These are phyloP conservation scores for Eremophila alpestris DNA, from an alignment of 2,797 vertebrate species.

Conservation along the genomic window DNA sequence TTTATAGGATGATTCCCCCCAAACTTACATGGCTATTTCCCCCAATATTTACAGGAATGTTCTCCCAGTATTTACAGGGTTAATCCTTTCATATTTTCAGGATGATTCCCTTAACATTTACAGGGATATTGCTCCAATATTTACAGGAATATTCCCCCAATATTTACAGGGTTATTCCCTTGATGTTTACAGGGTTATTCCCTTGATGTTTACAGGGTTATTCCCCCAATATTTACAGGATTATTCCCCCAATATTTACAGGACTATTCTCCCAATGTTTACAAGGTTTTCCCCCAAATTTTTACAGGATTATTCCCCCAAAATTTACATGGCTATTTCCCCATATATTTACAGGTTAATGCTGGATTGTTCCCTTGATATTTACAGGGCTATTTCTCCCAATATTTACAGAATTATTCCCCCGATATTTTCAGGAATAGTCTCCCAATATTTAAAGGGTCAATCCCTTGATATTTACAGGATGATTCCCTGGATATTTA, in stretches of 20 bases:
- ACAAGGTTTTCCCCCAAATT: no score
- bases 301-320: no score
- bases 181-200: rapidly evolving
- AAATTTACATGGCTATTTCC: not conserved
- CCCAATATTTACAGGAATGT: no score
- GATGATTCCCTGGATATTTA: not conserved
- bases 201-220: not conserved
- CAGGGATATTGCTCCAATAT: not conserved
- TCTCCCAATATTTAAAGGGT: no score
- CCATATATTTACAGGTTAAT: not conserved
- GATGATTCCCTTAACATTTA: not conserved
- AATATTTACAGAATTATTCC: not conserved
- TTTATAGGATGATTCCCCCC: no score
- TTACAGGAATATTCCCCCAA: not conserved
- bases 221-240: not conserved
- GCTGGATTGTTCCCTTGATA: not conserved
- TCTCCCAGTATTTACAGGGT: not conserved
- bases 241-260: no score
- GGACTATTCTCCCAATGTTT: not conserved
- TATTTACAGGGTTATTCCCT: no score
- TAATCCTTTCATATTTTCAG: no score
- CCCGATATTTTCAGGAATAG: not conserved
- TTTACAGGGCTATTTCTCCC: not conserved
- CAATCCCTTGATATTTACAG: not conserved
- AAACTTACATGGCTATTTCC: no score